Conservation (phyloP, 30 jellyfish, hydroid and myxozoan genomes). For the Mastigias papua region DNA sequence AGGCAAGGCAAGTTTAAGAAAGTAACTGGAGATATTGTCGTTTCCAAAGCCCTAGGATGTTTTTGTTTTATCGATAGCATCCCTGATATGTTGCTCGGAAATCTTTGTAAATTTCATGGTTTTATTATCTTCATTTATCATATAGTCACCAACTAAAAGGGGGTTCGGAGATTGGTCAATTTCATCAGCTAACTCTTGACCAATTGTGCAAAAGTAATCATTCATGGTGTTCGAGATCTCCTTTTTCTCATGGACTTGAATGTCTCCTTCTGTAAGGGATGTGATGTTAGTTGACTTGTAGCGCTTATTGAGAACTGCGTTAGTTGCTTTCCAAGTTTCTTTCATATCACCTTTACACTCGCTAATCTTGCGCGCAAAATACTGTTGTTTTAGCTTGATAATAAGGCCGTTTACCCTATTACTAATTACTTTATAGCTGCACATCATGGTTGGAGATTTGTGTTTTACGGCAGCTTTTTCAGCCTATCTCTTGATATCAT, state of each 20-base stretch:
- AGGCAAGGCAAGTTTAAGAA: not conserved
- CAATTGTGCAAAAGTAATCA: not conserved
- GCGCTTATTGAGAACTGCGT: not conserved
- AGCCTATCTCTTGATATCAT: conserved; percentile 20
- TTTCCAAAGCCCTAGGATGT: not conserved
- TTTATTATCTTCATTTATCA: not conserved
- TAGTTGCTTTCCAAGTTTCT: not conserved
- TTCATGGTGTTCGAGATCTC: not conserved
- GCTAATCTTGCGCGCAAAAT: not conserved
- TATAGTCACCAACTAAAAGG: not conserved
- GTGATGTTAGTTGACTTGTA: not conserved
- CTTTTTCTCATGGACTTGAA: not conserved
- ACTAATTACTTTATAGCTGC: not conserved
- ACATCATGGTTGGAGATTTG: conserved; percentile 16
- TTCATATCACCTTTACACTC: not conserved
- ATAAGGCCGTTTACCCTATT: not conserved
- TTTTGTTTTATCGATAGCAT: not conserved
- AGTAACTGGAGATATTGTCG: not conserved
- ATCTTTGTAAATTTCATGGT: not conserved
- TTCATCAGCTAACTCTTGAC: not conserved
- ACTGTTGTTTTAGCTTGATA: not conserved
- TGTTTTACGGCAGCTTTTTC: not conserved
- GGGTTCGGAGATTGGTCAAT: not conserved
- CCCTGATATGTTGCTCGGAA: not conserved
- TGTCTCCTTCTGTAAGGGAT: not conserved